phyloP scores from a whole-genome alignment of 2,888 invertebrate genomes.

The Bugulina stolonifera region DNA sequence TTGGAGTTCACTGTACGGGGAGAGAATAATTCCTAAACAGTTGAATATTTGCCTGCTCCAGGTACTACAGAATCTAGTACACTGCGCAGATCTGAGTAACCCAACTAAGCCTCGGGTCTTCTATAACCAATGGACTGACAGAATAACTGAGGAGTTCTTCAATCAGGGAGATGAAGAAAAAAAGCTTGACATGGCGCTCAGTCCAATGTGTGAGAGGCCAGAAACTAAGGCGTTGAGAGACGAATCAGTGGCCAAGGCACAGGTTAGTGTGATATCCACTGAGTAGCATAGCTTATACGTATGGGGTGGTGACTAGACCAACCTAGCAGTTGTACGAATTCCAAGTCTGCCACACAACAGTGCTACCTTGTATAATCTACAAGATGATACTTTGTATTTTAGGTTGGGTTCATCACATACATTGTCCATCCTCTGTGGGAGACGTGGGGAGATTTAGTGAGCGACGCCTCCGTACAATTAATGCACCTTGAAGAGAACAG shows the following conservation, averaged over 20 bases:
- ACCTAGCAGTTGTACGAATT: too few relatives aligned
- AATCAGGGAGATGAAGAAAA: slow-evolving; percentile 93
- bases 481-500: slow-evolving; percentile 97
- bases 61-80: slow-evolving; percentile 97
- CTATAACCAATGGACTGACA: slow-evolving; percentile 87
- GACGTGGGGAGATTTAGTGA: slow-evolving; percentile 98
- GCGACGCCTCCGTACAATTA: slow-evolving; percentile 95
- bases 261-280: too few relatives aligned
- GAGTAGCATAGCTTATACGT: too few relatives aligned
- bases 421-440: slow-evolving; percentile 99
- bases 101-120: slow-evolving; percentile 81
- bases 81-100: slow-evolving; percentile 97
- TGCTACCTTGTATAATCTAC: too few relatives aligned
- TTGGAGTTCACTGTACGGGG: too few relatives aligned
- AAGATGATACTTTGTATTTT: too few relatives aligned
- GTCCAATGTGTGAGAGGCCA: slow-evolving; percentile 97
- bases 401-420: slow-evolving; percentile 98
- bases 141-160: slow-evolving; percentile 98
- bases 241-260: slow-evolving; percentile 20
- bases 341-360: too few relatives aligned
- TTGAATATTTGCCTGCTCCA: too few relatives aligned
- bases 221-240: slow-evolving; percentile 90
- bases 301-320: too few relatives aligned
- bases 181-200: slow-evolving; percentile 90
- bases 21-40: too few relatives aligned